A percentile compares a stretch with the other conserved stretches of the same genome.
Evolutionary conservation across 1,140 invertebrate species (phyloP).

Genomic region (Alviniconcha marisindica): DNA sequence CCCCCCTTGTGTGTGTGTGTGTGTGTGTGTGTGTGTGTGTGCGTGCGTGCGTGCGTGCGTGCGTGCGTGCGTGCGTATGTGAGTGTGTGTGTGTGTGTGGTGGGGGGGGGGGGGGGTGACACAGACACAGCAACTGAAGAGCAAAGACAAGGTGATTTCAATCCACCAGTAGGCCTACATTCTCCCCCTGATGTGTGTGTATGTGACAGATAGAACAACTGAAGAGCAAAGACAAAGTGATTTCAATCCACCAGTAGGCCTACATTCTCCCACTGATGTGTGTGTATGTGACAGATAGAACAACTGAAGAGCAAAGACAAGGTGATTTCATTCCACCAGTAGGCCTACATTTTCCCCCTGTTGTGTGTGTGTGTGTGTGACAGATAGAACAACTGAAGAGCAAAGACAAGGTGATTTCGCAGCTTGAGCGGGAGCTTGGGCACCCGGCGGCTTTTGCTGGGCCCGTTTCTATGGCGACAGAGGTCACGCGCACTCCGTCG

Average conservation of each 20-base stretch:
- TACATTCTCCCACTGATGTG: too few relatives aligned
- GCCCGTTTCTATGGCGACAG: constrained; percentile 28
- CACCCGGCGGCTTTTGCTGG: constrained; percentile 49
- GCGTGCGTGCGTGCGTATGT: constrained; percentile 2
- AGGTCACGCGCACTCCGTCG: constrained; percentile 34
- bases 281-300: not conserved
- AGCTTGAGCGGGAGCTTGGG: constrained; percentile 60
- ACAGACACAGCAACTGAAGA: too few relatives aligned
- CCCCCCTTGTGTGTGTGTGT: not conserved
- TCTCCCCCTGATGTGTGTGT: not conserved
- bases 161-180: too few relatives aligned
- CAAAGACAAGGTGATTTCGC: constrained; percentile 62
- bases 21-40: constrained; percentile 30
- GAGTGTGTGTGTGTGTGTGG: not conserved
- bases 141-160: too few relatives aligned
- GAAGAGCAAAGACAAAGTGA: too few relatives aligned
- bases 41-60: not conserved
- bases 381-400: constrained; percentile 65
- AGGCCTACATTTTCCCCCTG: too few relatives aligned
- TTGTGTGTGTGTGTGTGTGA: not conserved
- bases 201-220: not conserved
- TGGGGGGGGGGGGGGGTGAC: not conserved
- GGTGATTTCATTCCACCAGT: too few relatives aligned
- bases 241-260: too few relatives aligned
- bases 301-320: too few relatives aligned